Evolutionary conservation across 2,113 vertebrate genomes (phyloP), one percentile per base, ranked within the genome.

Genomic region (Tenrec ecaudatus): DNA sequence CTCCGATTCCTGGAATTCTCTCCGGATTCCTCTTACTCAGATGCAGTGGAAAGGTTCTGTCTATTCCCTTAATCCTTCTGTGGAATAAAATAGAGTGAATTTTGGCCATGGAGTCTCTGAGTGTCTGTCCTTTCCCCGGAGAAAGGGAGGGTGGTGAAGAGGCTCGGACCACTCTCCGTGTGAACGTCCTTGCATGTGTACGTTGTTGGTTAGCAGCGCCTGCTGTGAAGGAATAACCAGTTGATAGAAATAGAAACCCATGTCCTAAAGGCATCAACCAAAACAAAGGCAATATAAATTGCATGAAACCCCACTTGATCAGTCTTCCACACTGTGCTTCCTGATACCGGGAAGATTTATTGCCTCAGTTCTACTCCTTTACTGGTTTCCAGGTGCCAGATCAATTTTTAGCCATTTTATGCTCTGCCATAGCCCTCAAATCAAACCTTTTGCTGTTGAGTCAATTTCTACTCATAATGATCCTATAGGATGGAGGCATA

Each of bases 181-280:
- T 92, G 93, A 88, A 25, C 40, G 68, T 11, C 62, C 12, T 73
- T 3, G 78, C 95, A 94, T 87, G 33, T 95, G 95, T 76, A 53
- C 33, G 47, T 4, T 68, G 57, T 16, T 58, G 33, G 93, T n/a
- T 62, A 17, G 36, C 71, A 88, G 68, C 86, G 84, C 96, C 86
- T 96, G 90, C 90, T 85, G 94, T 1, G 27, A 91, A 62, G 78
- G 95, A 90, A 93, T 93, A 93, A 91, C 95, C 31, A 84, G 73
- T 87, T 73, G 86, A 83, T 80, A 64, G 93, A 92, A 90, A 92
- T 75, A 53, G 92, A 96, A 94, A 16, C 82, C 71, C 57, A 71
- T 80, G 84, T 97, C 82, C 88, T 96, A 64, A 43, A 75, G 89
- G 11, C 57, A 86, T 10, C 84, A 86, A 84, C 89, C 91, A 91